Conservation (phyloP, 2,888 invertebrate genomes). For the Cabera pusaria region DNA sequence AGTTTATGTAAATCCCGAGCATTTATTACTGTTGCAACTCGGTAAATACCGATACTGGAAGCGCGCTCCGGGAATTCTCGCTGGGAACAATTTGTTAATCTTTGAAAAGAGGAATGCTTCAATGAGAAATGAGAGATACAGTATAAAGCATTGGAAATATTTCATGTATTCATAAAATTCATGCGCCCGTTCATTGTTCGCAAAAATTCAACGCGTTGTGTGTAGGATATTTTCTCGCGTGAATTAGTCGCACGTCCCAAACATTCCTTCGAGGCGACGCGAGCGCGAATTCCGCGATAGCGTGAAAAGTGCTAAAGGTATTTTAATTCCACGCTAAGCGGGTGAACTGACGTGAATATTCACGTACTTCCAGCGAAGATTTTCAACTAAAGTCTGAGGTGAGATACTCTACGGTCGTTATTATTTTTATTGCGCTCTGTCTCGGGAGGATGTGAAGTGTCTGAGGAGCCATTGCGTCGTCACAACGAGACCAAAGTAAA, state of each 20-base stretch:
- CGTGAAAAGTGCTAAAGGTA: slow-evolving; percentile 45
- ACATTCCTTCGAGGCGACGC: slow-evolving; percentile 54
- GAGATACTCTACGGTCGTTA: slow-evolving; percentile 49
- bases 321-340: slow-evolving; percentile 51
- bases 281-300: slow-evolving; percentile 48
- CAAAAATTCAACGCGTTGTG: slow-evolving; percentile 55
- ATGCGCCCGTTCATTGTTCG: slow-evolving; percentile 34
- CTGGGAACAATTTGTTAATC: slow-evolving; percentile 60
- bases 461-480: slow-evolving; percentile 45
- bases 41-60: slow-evolving; percentile 47
- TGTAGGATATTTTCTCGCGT: slow-evolving; percentile 65
- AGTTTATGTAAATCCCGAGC: slow-evolving; percentile 65
- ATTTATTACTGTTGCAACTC: slow-evolving; percentile 59
- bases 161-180: slow-evolving; percentile 43
- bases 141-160: slow-evolving; percentile 42
- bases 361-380: slow-evolving; percentile 33
- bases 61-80: slow-evolving; percentile 42
- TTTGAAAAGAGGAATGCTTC: slow-evolving; percentile 46
- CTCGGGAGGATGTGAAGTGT: slow-evolving; percentile 52
- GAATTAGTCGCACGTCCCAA: slow-evolving; percentile 62
- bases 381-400: slow-evolving; percentile 36
- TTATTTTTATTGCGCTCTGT: slow-evolving; percentile 57
- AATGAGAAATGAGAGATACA: slow-evolving; percentile 34
- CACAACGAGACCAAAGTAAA: slow-evolving; percentile 56
- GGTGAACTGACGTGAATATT: slow-evolving; percentile 34